Conservation (phyloP, 2,888 invertebrate species). For the Oeneis ivallda region DNA sequence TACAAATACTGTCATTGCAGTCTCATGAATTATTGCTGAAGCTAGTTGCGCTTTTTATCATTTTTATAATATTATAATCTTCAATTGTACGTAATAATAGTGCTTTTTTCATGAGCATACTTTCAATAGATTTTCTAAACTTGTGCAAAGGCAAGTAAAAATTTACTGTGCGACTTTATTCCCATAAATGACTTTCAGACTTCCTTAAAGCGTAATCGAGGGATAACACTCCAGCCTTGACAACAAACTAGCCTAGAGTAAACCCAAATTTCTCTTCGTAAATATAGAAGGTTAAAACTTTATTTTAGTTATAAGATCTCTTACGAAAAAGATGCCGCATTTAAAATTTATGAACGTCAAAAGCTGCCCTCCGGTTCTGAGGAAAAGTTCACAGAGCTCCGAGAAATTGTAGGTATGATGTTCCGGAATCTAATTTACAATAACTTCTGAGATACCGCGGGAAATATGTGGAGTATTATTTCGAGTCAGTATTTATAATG, state of each 20-base stretch:
- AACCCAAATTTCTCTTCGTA: constrained; percentile 1
- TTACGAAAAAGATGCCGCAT: constrained; percentile 37
- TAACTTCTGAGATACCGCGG: constrained; percentile 39
- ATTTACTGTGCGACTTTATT: too few species aligned
- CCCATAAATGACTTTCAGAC: too few species aligned
- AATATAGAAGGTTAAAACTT: constrained; percentile 18
- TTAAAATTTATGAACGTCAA: constrained; percentile 43
- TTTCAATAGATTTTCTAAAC: too few species aligned
- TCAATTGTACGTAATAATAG: too few species aligned
- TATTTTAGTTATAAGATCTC: constrained; percentile 29
- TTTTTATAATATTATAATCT: too few species aligned
- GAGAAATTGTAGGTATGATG: constrained; percentile 40
- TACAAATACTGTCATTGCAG: too few species aligned
- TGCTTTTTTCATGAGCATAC: too few species aligned
- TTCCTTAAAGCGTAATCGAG: too few species aligned
- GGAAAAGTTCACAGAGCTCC: constrained; percentile 38
- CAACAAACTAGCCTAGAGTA: neutral
- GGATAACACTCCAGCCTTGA: too few species aligned
- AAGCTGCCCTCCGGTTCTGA: constrained; percentile 35
- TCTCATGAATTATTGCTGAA: too few species aligned
- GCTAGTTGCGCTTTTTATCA: too few species aligned
- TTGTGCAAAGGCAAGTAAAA: too few species aligned
- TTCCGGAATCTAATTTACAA: constrained; percentile 41
- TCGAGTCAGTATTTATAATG: constrained; percentile 26
- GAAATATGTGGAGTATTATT: constrained; percentile 38